phyloP scores from a whole-genome alignment of 2,113 vertebrate species.

The rat (Rattus norvegicus) region DNA sequence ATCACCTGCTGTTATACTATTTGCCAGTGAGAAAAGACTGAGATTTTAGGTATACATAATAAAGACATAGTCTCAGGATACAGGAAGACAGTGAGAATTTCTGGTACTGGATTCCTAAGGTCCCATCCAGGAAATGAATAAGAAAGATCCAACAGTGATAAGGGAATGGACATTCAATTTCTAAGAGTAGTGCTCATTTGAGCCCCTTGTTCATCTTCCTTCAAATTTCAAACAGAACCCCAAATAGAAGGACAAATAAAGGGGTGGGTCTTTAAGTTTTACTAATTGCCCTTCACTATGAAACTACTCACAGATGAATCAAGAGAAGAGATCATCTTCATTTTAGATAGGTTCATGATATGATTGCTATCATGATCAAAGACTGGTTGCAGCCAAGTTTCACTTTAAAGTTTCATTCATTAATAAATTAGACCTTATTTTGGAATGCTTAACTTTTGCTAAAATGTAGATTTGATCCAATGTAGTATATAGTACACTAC shows the following conservation, averaged over 20 bases:
- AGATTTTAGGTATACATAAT: conserved; percentile 29
- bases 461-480: conserved; percentile 80
- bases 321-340: conserved; percentile 80
- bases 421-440: conserved; percentile 85
- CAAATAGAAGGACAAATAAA: conserved; percentile 54
- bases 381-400: conserved; percentile 77
- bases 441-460: conserved; percentile 79
- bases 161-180: background rate
- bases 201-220: conserved; percentile 13
- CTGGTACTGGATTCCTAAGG: background rate
- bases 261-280: conserved; percentile 76
- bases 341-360: too few species aligned
- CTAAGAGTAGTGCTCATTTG: conserved; percentile 4
- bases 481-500: conserved; percentile 64
- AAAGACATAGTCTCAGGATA: background rate
- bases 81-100: background rate
- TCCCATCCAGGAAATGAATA: background rate
- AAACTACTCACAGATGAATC: conserved; percentile 77
- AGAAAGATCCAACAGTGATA: background rate
- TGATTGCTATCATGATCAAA: background rate
- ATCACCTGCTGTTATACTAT: background rate
- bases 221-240: background rate
- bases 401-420: conserved; percentile 79
- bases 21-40: background rate
- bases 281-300: conserved; percentile 72